Conservation (phyloP, 2,888 invertebrate species). For the Drosophila sordidapex region DNA sequence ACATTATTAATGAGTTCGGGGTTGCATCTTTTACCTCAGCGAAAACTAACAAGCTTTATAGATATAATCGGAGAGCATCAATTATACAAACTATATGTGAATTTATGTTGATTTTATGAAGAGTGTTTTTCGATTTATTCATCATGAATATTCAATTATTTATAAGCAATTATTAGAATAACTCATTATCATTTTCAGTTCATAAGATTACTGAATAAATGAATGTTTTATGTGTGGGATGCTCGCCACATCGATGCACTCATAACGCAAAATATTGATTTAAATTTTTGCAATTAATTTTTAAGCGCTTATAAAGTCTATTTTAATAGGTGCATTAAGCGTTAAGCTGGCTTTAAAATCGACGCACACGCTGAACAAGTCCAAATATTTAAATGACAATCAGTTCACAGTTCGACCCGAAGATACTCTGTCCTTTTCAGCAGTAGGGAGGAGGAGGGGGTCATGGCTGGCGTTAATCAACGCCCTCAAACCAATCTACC, state of each 20-base stretch:
- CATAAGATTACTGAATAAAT: constrained; percentile 9
- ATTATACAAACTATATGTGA: background rate
- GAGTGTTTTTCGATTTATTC: background rate
- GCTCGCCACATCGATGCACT: background rate
- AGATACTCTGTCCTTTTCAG: background rate
- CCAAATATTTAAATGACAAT: constrained; percentile 36
- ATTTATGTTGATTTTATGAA: background rate
- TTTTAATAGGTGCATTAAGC: constrained; percentile 52
- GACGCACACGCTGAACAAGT: constrained; percentile 17
- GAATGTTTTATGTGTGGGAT: background rate
- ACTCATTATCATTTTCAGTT: background rate
- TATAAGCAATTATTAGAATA: background rate
- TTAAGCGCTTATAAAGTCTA: constrained; percentile 46
- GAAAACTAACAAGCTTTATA: background rate
- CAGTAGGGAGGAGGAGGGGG: background rate
- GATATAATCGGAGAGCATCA: background rate
- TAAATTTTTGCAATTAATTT: constrained; percentile 30
- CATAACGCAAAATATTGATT: constrained; percentile 15
- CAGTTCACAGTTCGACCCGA: constrained; percentile 4
- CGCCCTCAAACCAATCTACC: constrained; percentile 39
- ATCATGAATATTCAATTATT: background rate
- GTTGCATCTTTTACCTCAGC: background rate
- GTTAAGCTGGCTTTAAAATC: constrained; percentile 37
- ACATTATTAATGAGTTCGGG: background rate
- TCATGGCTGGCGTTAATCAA: constrained; percentile 67